These are phyloP conservation scores for Tetraneura akinire DNA, from an alignment of 1,140 invertebrate species.

Conservation along the genomic window DNA sequence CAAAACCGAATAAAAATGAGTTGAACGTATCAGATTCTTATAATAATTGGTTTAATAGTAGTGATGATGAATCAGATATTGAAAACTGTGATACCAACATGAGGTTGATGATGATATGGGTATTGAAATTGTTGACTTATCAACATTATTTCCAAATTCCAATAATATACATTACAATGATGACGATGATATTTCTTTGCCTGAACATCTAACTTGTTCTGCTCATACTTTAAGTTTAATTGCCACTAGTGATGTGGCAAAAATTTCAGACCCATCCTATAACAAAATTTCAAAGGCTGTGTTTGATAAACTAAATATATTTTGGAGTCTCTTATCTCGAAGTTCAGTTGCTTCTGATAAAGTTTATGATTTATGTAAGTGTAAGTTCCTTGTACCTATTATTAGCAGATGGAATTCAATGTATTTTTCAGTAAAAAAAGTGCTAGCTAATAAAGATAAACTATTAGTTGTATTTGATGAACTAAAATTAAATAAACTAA, in stretches of 20 bases:
- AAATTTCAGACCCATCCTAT: too few relatives aligned
- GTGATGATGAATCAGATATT: too few relatives aligned
- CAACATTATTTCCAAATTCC: too few relatives aligned
- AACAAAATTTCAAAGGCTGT: too few relatives aligned
- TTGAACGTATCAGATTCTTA: too few relatives aligned
- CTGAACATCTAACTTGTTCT: background rate
- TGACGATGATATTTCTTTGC: too few relatives aligned
- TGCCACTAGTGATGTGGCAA: background rate
- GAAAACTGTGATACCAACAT: too few relatives aligned
- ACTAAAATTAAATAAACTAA: background rate
- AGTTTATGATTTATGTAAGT: background rate
- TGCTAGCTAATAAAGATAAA: background rate
- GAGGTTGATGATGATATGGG: too few relatives aligned
- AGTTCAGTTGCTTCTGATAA: background rate
- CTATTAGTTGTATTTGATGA: background rate
- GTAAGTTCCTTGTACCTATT: background rate
- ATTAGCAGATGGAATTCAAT: background rate
- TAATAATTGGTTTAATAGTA: too few relatives aligned
- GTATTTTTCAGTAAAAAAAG: background rate
- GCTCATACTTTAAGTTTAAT: background rate
- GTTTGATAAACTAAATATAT: background rate
- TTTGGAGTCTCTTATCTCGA: background rate
- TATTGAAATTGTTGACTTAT: too few relatives aligned
- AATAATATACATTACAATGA: too few relatives aligned
- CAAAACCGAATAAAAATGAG: too few relatives aligned